Conservation (phyloP, 2,113 vertebrate species). For the Myiopsitta monachus region DNA sequence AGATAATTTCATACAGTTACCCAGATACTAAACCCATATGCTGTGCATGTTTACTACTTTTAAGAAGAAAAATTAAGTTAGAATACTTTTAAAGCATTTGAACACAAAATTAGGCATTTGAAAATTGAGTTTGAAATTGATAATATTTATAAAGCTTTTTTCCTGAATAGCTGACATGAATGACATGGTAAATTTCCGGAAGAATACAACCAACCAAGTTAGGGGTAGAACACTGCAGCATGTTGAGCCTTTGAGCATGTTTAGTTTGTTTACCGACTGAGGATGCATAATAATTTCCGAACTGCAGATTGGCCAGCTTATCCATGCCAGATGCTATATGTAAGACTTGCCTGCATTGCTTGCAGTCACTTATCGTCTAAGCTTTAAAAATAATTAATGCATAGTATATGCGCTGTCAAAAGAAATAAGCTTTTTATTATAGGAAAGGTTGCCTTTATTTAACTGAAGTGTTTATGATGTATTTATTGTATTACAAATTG, state of each 20-base stretch:
- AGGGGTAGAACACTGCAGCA: not conserved
- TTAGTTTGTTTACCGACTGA: not conserved
- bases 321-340: not conserved
- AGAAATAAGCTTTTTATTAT: not conserved
- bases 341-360: not conserved
- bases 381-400: conserved; percentile 17
- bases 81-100: not conserved
- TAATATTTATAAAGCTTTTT: not conserved
- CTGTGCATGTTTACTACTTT: not conserved
- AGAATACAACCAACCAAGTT: not conserved
- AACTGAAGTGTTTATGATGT: not conserved
- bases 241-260: not conserved
- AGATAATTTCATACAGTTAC: not conserved
- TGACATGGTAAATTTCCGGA: not conserved
- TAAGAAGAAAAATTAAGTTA: not conserved
- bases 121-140: not conserved
- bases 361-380: not conserved
- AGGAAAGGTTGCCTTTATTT: not conserved
- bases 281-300: not conserved
- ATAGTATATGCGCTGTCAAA: not conserved
- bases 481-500: not conserved
- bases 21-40: not conserved
- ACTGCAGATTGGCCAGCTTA: not conserved
- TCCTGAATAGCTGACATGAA: not conserved
- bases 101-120: not conserved